Percentiles rank a stretch among this genome's conserved stretches.
These are phyloP conservation scores for Cromileptes altivelis DNA, from an alignment of 2,113 vertebrate species.

Conservation along the genomic window DNA sequence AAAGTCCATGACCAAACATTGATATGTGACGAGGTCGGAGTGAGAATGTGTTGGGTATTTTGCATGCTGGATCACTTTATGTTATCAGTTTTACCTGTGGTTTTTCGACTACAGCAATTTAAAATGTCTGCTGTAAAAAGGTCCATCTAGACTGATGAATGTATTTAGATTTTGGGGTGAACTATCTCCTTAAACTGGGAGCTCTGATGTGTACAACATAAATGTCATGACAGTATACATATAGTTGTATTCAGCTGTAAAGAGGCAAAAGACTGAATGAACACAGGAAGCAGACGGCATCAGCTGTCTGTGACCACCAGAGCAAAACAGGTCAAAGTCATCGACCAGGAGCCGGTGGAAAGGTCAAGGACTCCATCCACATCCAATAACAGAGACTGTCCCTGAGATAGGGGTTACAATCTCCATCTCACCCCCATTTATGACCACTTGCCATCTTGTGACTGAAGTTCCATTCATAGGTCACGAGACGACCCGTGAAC, in stretches of 20 bases:
- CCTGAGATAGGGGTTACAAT: background rate
- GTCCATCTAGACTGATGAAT: no score
- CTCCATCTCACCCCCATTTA: background rate
- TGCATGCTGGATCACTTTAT: no score
- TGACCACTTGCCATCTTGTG: background rate
- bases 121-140: no score
- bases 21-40: no score
- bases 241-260: background rate
- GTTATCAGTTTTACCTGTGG: no score
- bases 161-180: no score
- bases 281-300: background rate
- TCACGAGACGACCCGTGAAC: background rate
- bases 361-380: background rate
- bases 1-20: no score
- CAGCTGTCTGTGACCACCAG: constrained; percentile 1
- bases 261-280: background rate
- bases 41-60: no score
- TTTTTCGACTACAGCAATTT: no score
- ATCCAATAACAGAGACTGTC: background rate
- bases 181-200: background rate
- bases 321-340: background rate
- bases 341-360: background rate
- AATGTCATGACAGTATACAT: background rate
- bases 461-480: background rate
- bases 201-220: background rate